Conservation (phyloP, 2,888 invertebrate species). For the Drosophila antonietae region DNA sequence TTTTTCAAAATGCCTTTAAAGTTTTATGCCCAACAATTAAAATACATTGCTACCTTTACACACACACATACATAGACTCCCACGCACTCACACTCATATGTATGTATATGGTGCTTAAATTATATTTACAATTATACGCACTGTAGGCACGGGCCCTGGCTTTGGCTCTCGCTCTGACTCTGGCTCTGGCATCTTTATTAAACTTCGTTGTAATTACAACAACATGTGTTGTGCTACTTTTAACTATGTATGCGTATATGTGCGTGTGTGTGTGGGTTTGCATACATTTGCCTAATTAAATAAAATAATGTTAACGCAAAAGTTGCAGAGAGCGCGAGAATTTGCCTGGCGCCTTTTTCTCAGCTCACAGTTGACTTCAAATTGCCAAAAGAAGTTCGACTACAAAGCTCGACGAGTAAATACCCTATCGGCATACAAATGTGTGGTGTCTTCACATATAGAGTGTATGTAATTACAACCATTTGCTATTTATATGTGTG, state of each 20-base stretch:
- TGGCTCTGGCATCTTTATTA: conserved; percentile 68
- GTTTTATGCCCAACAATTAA: conserved; percentile 52
- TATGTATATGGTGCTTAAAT: neutral
- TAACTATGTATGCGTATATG: conserved; percentile 8
- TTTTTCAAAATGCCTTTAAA: conserved; percentile 52
- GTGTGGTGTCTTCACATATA: neutral
- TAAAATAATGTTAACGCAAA: conserved; percentile 80
- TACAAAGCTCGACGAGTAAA: neutral
- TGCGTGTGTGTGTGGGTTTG: conserved; percentile 58
- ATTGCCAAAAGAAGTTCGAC: conserved; percentile 44
- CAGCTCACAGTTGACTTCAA: conserved; percentile 47
- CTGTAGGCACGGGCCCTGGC: conserved; percentile 29
- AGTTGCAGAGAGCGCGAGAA: conserved; percentile 67
- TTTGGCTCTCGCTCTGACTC: neutral
- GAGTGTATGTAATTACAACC: conserved; percentile 4
- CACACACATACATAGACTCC: conserved; percentile 5
- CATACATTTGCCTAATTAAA: conserved; percentile 82
- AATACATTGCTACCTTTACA: conserved; percentile 26
- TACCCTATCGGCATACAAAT: conserved; percentile 12
- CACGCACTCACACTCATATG: conserved; percentile 7
- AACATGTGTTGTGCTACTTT: conserved; percentile 74
- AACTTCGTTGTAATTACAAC: conserved; percentile 78
- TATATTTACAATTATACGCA: conserved; percentile 59
- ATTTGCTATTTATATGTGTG: conserved; percentile 18
- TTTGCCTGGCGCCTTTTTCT: conserved; percentile 28